Evolutionary conservation across 1,140 invertebrate genomes (phyloP), one percentile per base, ranked within the genome.

Genomic region (Macrostomum lignano): DNA sequence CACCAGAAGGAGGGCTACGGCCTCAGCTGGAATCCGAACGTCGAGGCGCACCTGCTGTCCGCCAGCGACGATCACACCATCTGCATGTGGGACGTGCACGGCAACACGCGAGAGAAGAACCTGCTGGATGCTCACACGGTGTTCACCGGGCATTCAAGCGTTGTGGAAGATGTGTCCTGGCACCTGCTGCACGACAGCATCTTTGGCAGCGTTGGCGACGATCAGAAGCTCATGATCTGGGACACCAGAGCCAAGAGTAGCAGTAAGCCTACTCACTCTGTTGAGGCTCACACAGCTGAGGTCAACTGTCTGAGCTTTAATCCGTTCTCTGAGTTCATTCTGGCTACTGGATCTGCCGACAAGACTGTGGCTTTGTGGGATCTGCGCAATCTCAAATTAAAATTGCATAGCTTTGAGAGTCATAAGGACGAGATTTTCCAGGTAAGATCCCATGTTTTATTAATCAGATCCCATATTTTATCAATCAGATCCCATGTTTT

Each of bases 401-500:
- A 98, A 60, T 61, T 98, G 36, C 91, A 98, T 62, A 91, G 82
- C 31, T 98, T 98, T 56, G 88, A 96, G 58, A 96, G 88, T 22
- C 91, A 98, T 55, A 94, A 94, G 54, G 91, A 98, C 54, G 91
- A 98, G 62, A 98, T 98, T 42, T 98, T 98, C 69, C 86, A 96
- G 67, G 75, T 67, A 42, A n/a, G n/a, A n/a, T n/a, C n/a, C n/a
- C n/a, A n/a, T n/a, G n/a, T n/a, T n/a, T n/a, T n/a, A n/a, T n/a
- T n/a, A n/a, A n/a, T n/a, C n/a, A n/a, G n/a, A n/a, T n/a, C n/a
- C n/a, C n/a, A n/a, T n/a, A n/a, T n/a, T n/a, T n/a, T n/a, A n/a
- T n/a, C n/a, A n/a, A n/a, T n/a, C n/a, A n/a, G n/a, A n/a, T n/a
- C n/a, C n/a, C n/a, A n/a, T n/a, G n/a, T n/a, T n/a, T n/a, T n/a